phyloP scores from a whole-genome alignment of 2,888 invertebrate genomes.

The Eupeodes luniger region DNA sequence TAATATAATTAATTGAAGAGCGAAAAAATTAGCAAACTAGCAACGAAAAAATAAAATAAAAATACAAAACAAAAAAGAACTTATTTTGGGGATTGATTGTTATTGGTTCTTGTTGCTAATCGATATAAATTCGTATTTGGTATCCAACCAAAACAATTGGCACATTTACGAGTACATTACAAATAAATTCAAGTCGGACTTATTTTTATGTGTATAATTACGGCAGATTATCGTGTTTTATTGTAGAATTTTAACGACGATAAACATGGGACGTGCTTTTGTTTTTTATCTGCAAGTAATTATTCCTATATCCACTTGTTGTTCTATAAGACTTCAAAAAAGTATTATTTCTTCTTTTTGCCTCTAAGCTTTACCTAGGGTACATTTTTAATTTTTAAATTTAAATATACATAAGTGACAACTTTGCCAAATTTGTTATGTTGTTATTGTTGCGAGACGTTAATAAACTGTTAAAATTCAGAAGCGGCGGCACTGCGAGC shows the following conservation, averaged over 20 bases:
- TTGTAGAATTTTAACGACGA: constrained; percentile 40
- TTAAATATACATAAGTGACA: neutral
- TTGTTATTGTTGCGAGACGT: no score
- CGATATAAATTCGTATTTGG: constrained; percentile 56
- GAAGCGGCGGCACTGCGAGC: neutral
- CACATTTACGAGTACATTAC: constrained; percentile 43
- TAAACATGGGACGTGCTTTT: constrained; percentile 39
- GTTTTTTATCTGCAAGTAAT: neutral
- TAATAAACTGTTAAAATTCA: neutral
- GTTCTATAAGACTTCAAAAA: constrained; percentile 3
- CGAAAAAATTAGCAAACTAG: neutral
- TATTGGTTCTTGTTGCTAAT: constrained; percentile 53
- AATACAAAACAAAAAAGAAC: constrained; percentile 13
- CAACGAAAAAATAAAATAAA: no score
- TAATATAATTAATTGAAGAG: constrained; percentile 56
- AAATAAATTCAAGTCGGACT: constrained; percentile 22
- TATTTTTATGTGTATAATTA: constrained; percentile 47
- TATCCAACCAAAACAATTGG: constrained; percentile 35
- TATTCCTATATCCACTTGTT: neutral
- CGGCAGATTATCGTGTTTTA: constrained; percentile 61
- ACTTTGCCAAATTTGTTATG: neutral
- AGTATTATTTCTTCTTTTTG: neutral
- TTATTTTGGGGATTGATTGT: constrained; percentile 42
- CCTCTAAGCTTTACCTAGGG: neutral
- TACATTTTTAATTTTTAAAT: neutral